These are phyloP conservation scores for Eupleurogrammus muticus DNA, from an alignment of 2,797 vertebrate species.

Conservation along the genomic window DNA sequence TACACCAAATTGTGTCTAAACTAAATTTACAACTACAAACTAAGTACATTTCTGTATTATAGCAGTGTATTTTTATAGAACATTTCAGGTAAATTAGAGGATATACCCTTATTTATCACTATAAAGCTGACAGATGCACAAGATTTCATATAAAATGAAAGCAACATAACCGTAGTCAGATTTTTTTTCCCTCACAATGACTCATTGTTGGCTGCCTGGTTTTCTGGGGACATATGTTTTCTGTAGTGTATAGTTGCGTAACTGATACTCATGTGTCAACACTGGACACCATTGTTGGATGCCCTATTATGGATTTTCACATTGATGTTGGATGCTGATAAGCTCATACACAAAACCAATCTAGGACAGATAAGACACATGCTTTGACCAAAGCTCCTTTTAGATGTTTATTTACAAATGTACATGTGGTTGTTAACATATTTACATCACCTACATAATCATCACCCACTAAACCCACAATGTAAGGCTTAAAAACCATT, in stretches of 20 bases:
- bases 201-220: background rate
- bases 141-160: no score
- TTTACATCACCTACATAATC: constrained; percentile 61
- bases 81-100: no score
- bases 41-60: no score
- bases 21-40: no score
- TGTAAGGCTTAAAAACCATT: constrained; percentile 35
- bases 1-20: no score
- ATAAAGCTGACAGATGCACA: no score
- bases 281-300: constrained; percentile 38
- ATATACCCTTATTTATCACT: no score
- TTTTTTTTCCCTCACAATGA: no score
- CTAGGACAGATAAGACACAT: constrained; percentile 36
- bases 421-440: constrained; percentile 57
- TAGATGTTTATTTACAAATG: constrained; percentile 81
- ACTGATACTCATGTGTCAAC: constrained; percentile 35
- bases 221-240: background rate
- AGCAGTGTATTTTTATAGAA: no score
- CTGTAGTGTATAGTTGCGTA: constrained; percentile 9
- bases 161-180: no score
- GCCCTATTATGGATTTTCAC: constrained; percentile 46
- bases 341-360: constrained; percentile 40
- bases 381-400: constrained; percentile 12
- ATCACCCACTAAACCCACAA: constrained; percentile 46
- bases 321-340: constrained; percentile 37